These are phyloP conservation scores for Lepidurus arcticus DNA, from an alignment of 1,140 invertebrate genomes.

Conservation along the genomic window DNA sequence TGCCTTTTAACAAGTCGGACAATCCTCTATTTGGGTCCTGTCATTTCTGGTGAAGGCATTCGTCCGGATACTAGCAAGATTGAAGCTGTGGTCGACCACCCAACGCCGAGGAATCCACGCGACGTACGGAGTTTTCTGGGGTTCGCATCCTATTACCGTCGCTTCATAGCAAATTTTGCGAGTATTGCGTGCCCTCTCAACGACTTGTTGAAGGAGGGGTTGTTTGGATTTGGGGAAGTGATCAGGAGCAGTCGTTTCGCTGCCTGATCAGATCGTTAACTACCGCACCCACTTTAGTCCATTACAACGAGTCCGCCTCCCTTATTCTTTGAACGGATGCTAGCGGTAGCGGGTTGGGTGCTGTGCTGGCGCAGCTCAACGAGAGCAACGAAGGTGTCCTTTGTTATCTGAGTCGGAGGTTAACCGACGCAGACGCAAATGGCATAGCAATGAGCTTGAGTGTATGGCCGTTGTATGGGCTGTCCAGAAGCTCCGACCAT, in stretches of 20 bases:
- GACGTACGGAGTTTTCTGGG: slow-evolving; percentile 27
- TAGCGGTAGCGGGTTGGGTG: slow-evolving; percentile 8
- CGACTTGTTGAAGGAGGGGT: background rate
- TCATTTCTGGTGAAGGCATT: background rate
- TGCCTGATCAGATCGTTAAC: background rate
- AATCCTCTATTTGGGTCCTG: slow-evolving; percentile 20
- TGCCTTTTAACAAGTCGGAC: background rate
- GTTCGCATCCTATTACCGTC: slow-evolving; percentile 26
- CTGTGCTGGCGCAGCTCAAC: slow-evolving; percentile 7
- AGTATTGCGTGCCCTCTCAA: slow-evolving; percentile 2
- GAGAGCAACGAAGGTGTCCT: background rate
- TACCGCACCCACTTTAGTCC: background rate
- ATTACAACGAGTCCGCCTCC: slow-evolving; percentile 37
- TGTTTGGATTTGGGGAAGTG: slow-evolving; percentile 12
- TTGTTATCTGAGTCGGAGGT: background rate
- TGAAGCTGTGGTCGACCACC: slow-evolving; percentile 35
- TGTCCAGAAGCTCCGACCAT: too few relatives aligned
- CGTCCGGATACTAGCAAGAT: slow-evolving; percentile 8
- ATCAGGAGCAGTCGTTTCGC: background rate
- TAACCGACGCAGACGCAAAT: background rate
- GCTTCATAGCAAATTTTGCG: slow-evolving; percentile 26
- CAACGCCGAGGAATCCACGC: slow-evolving; percentile 39
- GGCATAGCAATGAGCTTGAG: too few relatives aligned
- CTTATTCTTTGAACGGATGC: slow-evolving; percentile 39
- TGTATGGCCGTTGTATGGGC: too few relatives aligned